Percentiles rank a stretch among this genome's conserved stretches.
Evolutionary conservation across 2,113 vertebrate species (phyloP).

Genomic region (Sterna hirundo): DNA sequence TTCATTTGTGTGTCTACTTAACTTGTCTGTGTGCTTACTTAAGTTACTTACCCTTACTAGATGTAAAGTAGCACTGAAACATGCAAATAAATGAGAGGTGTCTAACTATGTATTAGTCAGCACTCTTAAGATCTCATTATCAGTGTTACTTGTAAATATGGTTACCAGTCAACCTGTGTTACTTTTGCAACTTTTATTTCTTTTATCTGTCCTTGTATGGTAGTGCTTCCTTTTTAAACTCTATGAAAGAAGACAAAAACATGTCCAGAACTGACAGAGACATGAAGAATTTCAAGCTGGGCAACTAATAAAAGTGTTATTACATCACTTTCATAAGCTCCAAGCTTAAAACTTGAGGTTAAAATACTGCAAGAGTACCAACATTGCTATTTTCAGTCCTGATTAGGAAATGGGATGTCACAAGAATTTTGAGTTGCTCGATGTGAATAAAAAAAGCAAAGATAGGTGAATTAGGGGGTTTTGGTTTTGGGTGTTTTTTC

Average conservation of each 20-base stretch:
- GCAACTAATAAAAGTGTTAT: neutral
- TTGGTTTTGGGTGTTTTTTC: neutral
- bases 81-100: neutral
- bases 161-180: neutral
- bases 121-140: neutral
- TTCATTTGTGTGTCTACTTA: neutral
- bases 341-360: neutral
- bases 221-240: neutral
- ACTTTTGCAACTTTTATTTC: neutral
- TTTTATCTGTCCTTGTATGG: neutral
- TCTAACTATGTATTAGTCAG: neutral
- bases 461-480: neutral
- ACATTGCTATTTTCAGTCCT: neutral
- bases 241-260: neutral
- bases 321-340: neutral
- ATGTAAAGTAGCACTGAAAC: conserved; percentile 29
- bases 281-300: neutral
- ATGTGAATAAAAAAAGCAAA: neutral
- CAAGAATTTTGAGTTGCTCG: neutral
- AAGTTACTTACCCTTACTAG: neutral
- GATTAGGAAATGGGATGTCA: neutral
- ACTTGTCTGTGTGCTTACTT: neutral
- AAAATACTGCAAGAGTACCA: neutral
- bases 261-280: neutral
- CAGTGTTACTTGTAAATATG: neutral